Evolutionary conservation across 2,797 vertebrate species (phyloP), one percentile per base, ranked within the genome.

Genomic region (Nothura maculosa): DNA sequence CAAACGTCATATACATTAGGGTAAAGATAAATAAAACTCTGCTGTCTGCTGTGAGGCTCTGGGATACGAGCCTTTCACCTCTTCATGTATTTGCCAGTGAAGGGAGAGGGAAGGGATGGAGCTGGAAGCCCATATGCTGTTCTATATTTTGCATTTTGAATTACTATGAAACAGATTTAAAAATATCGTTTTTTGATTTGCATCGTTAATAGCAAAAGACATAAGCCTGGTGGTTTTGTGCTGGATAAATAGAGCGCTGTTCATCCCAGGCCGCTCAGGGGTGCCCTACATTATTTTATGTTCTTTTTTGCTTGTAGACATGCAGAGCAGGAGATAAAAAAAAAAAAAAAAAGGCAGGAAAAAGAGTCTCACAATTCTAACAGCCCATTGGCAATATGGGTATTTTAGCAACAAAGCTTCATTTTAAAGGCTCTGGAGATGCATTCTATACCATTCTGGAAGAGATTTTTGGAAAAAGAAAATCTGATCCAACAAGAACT

Each of bases 401-500:
- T 15, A 30, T 52, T 93, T 87, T 67, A 45, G 69, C 69, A 75
- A 42, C 10, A 85, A 87, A 75, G 32, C 43, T 89, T 85, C 28
- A 52, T 69, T 90, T 91, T 72, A 27, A 77, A 81, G 6, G 72
- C 79, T 86, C 60, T 73, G 70, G 74, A 73, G 47, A 64, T 3
- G 1, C 48, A 38, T 45, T 62, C 6, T 1, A 21, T 57, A 21
- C 30, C 43, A 27, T 77, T 85, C 50, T 55, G 38, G 48, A 48
- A 60, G 50, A 63, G 38, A 34, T 62, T 81, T 55, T 25, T 28
- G 32, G 47, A 32, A 52, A 86, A 32, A 70, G 69, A 82, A 55
- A n/a, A 28, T 78, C 28, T 89, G 30, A 20, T 87, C 87, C 68
- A 90, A 75, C 32, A 78, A n/a, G 28, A 80, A 85, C 75, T 60